phyloP scores from a whole-genome alignment of 2,113 vertebrate genomes.

The Muscicapa adusta region DNA sequence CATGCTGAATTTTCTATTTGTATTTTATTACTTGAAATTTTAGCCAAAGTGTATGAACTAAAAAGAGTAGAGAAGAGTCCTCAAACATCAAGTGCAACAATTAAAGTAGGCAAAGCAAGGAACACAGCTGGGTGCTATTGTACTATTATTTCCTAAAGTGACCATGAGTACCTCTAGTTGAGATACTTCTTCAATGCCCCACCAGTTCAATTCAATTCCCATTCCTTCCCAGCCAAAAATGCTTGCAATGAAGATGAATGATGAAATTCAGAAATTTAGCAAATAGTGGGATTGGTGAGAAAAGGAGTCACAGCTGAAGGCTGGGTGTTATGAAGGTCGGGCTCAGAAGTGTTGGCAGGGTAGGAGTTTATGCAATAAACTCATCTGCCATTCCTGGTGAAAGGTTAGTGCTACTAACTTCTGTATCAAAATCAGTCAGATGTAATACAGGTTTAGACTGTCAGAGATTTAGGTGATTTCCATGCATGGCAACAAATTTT shows the following conservation, averaged over 20 bases:
- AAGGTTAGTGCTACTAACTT: background rate
- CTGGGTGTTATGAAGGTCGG: background rate
- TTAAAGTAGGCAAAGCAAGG: background rate
- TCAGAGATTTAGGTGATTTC: background rate
- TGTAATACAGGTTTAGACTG: background rate
- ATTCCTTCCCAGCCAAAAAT: background rate
- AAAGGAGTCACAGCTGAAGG: background rate
- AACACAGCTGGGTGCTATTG: background rate
- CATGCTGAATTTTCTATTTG: background rate
- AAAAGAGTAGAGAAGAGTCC: background rate
- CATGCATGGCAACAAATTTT: background rate
- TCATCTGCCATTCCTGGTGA: background rate
- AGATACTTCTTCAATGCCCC: background rate
- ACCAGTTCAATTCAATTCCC: background rate
- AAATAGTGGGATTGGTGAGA: background rate
- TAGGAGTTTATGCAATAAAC: background rate
- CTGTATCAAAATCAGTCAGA: background rate
- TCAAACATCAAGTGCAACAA: background rate
- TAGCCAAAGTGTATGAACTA: background rate
- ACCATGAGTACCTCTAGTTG: background rate
- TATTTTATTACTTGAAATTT: background rate
- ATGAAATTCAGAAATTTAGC: background rate
- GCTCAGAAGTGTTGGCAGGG: background rate
- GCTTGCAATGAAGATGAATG: background rate
- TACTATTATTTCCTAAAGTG: background rate